These are phyloP conservation scores for Microctonus brassicae DNA, from an alignment of 2,888 invertebrate species.

Conservation along the genomic window DNA sequence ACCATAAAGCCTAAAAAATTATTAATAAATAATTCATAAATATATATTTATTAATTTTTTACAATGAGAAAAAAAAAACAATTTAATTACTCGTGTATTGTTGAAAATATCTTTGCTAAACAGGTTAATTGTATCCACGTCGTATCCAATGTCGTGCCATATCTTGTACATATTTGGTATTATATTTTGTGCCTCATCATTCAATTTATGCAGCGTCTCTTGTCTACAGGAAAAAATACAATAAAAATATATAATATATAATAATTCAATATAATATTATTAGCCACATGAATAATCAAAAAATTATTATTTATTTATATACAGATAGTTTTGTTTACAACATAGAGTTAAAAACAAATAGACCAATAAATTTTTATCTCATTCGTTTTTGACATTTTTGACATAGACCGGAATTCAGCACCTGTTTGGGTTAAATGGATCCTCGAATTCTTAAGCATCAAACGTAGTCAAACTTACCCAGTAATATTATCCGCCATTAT, in stretches of 20 bases:
- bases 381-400: not conserved
- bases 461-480: slow-evolving; percentile 6
- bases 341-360: not conserved
- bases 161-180: slow-evolving; percentile 44
- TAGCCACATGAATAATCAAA: not conserved
- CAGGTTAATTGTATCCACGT: slow-evolving; percentile 38
- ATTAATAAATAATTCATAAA: not conserved
- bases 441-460: slow-evolving; percentile 3
- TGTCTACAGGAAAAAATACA: not conserved
- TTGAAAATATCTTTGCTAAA: slow-evolving; percentile 50
- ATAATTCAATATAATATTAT: not conserved
- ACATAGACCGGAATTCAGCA: not conserved
- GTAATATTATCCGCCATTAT: not conserved
- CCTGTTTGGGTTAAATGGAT: not conserved
- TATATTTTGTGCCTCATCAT: not conserved
- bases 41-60: not conserved
- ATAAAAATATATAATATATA: not conserved
- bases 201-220: not conserved
- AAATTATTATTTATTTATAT: too few species aligned
- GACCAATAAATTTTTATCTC: not conserved
- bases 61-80: slow-evolving; percentile 39
- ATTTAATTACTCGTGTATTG: slow-evolving; percentile 47
- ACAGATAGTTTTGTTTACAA: not conserved
- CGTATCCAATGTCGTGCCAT: slow-evolving; percentile 56
- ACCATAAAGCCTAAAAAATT: slow-evolving; percentile 69